phyloP scores from a whole-genome alignment of 53 echinoderm and acorn worm genomes.

The Astropecten irregularis region DNA sequence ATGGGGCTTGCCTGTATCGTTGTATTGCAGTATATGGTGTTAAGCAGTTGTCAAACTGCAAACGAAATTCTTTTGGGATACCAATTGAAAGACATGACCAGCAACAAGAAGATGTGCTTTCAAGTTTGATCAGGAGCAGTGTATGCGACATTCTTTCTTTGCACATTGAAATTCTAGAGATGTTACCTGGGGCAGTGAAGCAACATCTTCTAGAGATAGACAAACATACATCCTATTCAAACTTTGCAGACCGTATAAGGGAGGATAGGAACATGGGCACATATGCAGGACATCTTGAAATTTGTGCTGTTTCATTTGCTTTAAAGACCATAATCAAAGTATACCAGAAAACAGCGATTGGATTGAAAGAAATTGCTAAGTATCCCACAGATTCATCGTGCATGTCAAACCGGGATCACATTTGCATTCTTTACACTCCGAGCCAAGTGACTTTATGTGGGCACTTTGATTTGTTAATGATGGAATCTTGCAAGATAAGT shows the following conservation, averaged over 20 bases:
- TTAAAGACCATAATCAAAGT: constrained; percentile 5
- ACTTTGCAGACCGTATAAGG: neutral
- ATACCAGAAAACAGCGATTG: constrained; percentile 2
- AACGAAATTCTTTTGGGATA: neutral
- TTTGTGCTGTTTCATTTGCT: constrained; percentile 15
- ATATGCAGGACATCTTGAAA: constrained; percentile 26
- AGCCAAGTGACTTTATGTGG: constrained; percentile 7
- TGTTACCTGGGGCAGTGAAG: neutral
- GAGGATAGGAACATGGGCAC: neutral
- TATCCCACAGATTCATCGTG: neutral
- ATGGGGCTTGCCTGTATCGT: constrained; percentile 45
- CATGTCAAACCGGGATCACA: neutral
- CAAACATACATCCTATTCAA: neutral
- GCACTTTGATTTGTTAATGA: constrained; percentile 18
- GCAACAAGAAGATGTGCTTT: neutral
- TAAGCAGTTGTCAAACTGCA: neutral
- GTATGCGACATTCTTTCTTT: neutral
- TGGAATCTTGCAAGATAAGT: neutral
- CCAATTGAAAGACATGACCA: neutral
- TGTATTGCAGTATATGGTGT: constrained; percentile 21
- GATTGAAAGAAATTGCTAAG: constrained; percentile 14
- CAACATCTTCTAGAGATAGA: constrained; percentile 21
- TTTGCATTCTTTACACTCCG: constrained; percentile 12
- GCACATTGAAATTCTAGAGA: neutral
- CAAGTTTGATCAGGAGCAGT: neutral